Base-by-base conservation (phyloP, 2,113 vertebrate genomes). In the Psittacula cyanocephala region DNA sequence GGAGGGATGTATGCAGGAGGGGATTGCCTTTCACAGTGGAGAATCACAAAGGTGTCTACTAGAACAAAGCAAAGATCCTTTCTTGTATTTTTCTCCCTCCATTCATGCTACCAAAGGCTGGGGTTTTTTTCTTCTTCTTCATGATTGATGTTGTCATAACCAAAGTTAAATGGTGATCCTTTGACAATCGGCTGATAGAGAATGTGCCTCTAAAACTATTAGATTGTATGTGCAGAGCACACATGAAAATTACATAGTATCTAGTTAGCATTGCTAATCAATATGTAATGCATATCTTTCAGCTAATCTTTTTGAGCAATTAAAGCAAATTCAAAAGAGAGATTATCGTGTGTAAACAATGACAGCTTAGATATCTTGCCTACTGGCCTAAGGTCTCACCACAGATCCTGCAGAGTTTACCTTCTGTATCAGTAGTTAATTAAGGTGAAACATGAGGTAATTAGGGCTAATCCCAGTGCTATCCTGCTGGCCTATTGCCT, bases 361-460 rank as follows among this genome's bases (percentile, higher is more conserved):
- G 95, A 88, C 17, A 44, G 88, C 86, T 98, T 97, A 97, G 96
- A 95, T 97, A 95, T 91, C 95, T 96, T 97, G 91, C 96, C 93
- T 94, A 95, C 86, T 96, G 96, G 97, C 97, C 97, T 97, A 91
- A 93, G 88, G 98, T 98, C 97, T 97, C 23, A 6, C 85, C 74
- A 96, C 97, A 93, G 96, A 97, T 98, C 98, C 97, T 98, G 94
- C 81, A n/a, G 97, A 77, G 83, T 98, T 98, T 98, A 97, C 97
- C 97, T 98, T 98, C 97, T 97, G 97, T 98, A 98, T 98, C 96
- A 97, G 81, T 97, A 98, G 97, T 98, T 98, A 98, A 98, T 98
- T 98, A 98, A 98, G 97, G 98, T 98, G 98, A 98, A 98, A 98
- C 97, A 97, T 97, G 98, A 98, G 97, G 94, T 98, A 98, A 98